A percentile compares a stretch with the other conserved stretches of the same genome.
Evolutionary conservation across 2,888 invertebrate genomes (phyloP).

Genomic region (Pyrrhia umbra): DNA sequence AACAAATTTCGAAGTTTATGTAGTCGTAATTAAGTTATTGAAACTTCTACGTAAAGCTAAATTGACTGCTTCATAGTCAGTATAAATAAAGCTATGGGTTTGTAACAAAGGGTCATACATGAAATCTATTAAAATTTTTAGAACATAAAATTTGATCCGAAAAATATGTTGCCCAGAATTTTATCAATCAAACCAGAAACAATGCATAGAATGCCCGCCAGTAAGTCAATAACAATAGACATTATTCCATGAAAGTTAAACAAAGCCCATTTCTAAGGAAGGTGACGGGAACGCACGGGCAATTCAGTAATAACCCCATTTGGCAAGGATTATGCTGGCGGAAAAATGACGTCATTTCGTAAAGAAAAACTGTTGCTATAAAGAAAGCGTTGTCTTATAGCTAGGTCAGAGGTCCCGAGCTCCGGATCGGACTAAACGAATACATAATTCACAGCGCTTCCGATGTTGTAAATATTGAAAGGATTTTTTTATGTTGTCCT

Average conservation of each 20-base stretch:
- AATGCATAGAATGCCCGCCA: slow-evolving; percentile 1
- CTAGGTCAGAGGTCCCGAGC: slow-evolving; percentile 58
- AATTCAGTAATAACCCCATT: slow-evolving; percentile 35
- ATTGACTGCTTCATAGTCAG: neutral
- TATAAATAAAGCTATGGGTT: neutral
- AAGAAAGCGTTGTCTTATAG: slow-evolving; percentile 56
- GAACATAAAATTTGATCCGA: neutral
- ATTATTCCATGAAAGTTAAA: slow-evolving; percentile 10
- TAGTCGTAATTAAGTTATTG: neutral
- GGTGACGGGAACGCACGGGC: slow-evolving; percentile 19
- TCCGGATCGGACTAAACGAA: slow-evolving; percentile 59
- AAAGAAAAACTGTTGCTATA: slow-evolving; percentile 57
- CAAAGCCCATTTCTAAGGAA: slow-evolving; percentile 14
- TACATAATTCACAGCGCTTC: slow-evolving; percentile 72
- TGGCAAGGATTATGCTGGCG: neutral
- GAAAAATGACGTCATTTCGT: slow-evolving; percentile 33
- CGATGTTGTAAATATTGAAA: slow-evolving; percentile 70
- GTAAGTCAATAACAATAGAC: slow-evolving; percentile 25
- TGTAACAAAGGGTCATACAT: neutral
- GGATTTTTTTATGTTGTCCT: slow-evolving; percentile 56
- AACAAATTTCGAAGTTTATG: slow-evolving; percentile 1
- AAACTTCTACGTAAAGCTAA: slow-evolving; percentile 1
- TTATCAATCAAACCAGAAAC: slow-evolving; percentile 14
- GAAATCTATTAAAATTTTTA: neutral
- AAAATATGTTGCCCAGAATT: neutral